Percentiles rank a stretch among this genome's conserved stretches.
Conservation (phyloP, 2,888 invertebrate species). For the Tiphia femorata region DNA sequence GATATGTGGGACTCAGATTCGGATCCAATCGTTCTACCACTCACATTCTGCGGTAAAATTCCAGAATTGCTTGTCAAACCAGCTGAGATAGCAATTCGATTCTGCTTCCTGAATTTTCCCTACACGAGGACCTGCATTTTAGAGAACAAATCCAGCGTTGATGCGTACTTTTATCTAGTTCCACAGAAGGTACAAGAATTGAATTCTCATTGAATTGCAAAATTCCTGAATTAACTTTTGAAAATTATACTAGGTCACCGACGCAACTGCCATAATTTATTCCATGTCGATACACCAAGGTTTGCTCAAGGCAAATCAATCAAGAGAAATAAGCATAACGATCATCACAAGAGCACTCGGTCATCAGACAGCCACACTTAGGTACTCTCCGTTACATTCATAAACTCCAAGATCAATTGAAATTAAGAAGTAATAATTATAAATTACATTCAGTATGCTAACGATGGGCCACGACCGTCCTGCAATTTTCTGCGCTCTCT, state of each 20-base stretch:
- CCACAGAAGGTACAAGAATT: conserved; percentile 63
- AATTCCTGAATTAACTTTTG: neutral
- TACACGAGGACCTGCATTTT: conserved; percentile 71
- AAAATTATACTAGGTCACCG: conserved; percentile 33
- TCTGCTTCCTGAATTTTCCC: conserved; percentile 74
- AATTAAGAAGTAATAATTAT: neutral
- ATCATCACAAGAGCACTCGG: conserved; percentile 70
- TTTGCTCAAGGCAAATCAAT: conserved; percentile 67
- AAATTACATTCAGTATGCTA: conserved; percentile 43
- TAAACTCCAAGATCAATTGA: neutral
- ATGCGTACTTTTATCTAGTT: conserved; percentile 70
- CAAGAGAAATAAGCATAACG: conserved; percentile 67
- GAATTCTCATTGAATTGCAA: neutral
- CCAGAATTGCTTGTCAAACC: conserved; percentile 71
- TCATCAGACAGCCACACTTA: conserved; percentile 61
- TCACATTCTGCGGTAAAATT: conserved; percentile 71
- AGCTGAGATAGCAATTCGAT: conserved; percentile 71
- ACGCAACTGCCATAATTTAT: conserved; percentile 40
- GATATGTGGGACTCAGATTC: conserved; percentile 74
- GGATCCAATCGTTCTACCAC: conserved; percentile 71
- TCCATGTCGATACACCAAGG: conserved; percentile 56
- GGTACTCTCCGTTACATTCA: conserved; percentile 37
- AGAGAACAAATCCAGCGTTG: conserved; percentile 69
- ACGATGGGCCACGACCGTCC: conserved; percentile 68
- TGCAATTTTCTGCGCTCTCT: conserved; percentile 68